A percentile compares a stretch with the other conserved stretches of the same genome.
phyloP scores from a whole-genome alignment of 1,140 invertebrate genomes.

The Drosophila setifemur region DNA sequence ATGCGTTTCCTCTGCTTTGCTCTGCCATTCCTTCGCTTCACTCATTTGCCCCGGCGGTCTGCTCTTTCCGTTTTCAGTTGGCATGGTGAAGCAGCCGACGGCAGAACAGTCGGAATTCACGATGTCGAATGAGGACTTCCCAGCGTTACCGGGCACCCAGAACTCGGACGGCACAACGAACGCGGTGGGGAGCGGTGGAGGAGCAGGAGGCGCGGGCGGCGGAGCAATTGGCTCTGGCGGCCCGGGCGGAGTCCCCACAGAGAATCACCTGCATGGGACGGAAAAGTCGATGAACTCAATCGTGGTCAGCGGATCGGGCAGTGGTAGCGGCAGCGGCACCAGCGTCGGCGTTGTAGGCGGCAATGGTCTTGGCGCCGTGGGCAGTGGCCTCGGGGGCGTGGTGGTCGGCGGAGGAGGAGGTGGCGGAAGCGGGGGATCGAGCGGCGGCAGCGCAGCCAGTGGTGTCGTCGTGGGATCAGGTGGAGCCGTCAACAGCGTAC shows the following conservation, averaged over 20 bases:
- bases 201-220: constrained; percentile 9
- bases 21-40: constrained; percentile 3
- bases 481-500: constrained; percentile 80
- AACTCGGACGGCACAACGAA: constrained; percentile 84
- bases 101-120: constrained; percentile 96
- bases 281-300: constrained; percentile 82
- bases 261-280: constrained; percentile 80
- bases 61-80: constrained; percentile 86
- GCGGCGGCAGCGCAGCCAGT: constrained; percentile 79
- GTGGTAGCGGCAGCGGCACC: constrained; percentile 39
- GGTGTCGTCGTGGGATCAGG: constrained; percentile 77
- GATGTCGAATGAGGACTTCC: constrained; percentile 99
- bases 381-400: constrained; percentile 73
- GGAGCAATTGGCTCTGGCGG: constrained; percentile 37
- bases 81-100: constrained; percentile 97
- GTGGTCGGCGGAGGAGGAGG: constrained; percentile 49
- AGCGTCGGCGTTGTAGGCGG: constrained; percentile 65
- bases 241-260: constrained; percentile 54
- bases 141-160: constrained; percentile 92
- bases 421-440: constrained; percentile 21
- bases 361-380: constrained; percentile 62
- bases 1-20: neutral
- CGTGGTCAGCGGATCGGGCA: constrained; percentile 82
- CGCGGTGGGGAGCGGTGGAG: constrained; percentile 49
- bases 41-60: constrained; percentile 27